Conservation (phyloP, 2,113 vertebrate genomes). For the crab-eating macaque (Macaca fascicularis) region DNA sequence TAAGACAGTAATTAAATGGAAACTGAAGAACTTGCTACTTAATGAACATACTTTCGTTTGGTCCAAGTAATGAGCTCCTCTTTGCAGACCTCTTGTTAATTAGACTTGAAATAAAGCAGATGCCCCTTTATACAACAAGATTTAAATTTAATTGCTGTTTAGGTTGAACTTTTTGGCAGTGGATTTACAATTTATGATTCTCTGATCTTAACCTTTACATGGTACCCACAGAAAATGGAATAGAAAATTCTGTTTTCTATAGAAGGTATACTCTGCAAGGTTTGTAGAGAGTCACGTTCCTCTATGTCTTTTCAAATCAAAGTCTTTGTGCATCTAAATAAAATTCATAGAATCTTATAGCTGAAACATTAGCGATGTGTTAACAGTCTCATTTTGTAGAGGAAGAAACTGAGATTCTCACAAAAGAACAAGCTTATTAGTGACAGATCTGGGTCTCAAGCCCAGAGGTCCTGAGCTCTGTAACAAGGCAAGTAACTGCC, state of each 20-base stretch:
- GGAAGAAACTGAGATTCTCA: neutral
- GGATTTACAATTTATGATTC: neutral
- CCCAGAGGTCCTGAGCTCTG: neutral
- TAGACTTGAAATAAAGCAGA: neutral
- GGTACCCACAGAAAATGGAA: neutral
- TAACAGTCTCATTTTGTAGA: neutral
- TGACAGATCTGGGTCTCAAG: neutral
- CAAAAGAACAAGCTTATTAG: neutral
- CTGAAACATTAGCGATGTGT: neutral
- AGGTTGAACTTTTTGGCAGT: conserved; percentile 29
- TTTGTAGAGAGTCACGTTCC: neutral
- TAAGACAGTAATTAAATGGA: conserved; percentile 52
- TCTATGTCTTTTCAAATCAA: neutral
- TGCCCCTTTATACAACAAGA: conserved; percentile 25
- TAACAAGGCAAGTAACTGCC: neutral
- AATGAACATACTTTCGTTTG: neutral
- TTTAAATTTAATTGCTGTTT: conserved; percentile 51
- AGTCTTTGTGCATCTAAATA: neutral
- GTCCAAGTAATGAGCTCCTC: neutral
- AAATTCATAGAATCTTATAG: neutral
- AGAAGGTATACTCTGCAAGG: neutral
- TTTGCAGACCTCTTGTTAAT: neutral
- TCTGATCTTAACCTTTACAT: neutral
- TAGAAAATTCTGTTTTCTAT: neutral
- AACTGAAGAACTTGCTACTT: conserved; percentile 22